Percentiles rank a stretch among this genome's conserved stretches.
Conservation (phyloP, 2,797 vertebrate genomes). For the Momotus momota region DNA sequence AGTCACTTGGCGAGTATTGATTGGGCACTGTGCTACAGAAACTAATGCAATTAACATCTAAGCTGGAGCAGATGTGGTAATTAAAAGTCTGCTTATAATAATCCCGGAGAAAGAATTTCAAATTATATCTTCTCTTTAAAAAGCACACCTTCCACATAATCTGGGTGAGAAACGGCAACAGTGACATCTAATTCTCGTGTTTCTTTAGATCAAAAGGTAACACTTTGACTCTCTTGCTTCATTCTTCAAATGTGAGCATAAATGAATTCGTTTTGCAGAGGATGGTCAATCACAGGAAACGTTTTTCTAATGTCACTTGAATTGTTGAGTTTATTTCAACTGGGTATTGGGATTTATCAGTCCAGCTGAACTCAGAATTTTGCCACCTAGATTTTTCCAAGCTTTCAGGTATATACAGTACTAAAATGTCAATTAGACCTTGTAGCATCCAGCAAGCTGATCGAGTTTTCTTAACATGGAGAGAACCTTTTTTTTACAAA, state of each 20-base stretch:
- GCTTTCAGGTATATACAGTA: neutral
- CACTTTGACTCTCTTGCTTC: neutral
- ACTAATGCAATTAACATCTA: neutral
- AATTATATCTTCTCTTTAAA: neutral
- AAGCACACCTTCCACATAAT: rapidly evolving
- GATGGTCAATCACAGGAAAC: neutral
- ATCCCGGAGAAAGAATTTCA: neutral
- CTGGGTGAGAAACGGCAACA: neutral
- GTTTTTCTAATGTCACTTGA: neutral
- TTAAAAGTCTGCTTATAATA: neutral
- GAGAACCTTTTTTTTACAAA: neutral
- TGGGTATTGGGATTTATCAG: neutral
- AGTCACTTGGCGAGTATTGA: neutral
- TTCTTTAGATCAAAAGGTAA: neutral
- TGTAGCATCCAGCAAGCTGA: neutral
- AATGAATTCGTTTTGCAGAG: neutral
- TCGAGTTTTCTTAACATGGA: neutral
- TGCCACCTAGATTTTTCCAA: neutral
- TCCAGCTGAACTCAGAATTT: neutral
- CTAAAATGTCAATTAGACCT: neutral
- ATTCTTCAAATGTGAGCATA: neutral
- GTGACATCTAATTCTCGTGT: neutral
- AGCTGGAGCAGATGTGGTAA: neutral
- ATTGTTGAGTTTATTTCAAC: neutral
- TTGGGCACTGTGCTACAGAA: neutral